A percentile compares a stretch with the other conserved stretches of the same genome.
These are phyloP conservation scores for Drosophila setifemur DNA, from an alignment of 1,140 invertebrate genomes.

Conservation along the genomic window DNA sequence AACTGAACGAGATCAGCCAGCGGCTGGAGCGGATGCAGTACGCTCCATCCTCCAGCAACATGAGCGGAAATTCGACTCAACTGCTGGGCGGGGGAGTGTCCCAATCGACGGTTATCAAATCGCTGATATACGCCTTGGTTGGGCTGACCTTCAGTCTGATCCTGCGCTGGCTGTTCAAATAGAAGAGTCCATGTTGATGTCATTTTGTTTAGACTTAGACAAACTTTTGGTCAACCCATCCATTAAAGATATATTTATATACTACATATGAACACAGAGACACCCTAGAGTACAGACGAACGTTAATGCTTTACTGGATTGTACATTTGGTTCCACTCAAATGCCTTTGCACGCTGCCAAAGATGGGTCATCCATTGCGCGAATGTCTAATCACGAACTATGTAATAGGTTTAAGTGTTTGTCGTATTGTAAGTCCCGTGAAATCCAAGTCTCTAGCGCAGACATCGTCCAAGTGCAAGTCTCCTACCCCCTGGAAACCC, in stretches of 20 bases:
- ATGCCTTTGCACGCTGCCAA: slow-evolving; percentile 42
- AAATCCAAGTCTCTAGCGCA: slow-evolving; percentile 8
- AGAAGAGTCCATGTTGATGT: slow-evolving; percentile 43
- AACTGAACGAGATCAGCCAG: slow-evolving; percentile 59
- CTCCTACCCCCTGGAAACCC: not conserved
- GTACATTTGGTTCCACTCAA: slow-evolving; percentile 50
- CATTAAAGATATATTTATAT: slow-evolving; percentile 34
- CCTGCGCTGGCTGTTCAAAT: slow-evolving; percentile 68
- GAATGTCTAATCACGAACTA: slow-evolving; percentile 26
- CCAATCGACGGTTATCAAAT: slow-evolving; percentile 49
- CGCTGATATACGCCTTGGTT: slow-evolving; percentile 55
- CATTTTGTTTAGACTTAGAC: slow-evolving; percentile 51
- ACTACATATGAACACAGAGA: not conserved
- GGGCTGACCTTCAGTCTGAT: slow-evolving; percentile 51
- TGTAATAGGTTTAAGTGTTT: slow-evolving; percentile 30
- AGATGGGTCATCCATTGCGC: not conserved
- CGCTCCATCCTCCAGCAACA: slow-evolving; percentile 32
- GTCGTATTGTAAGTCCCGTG: slow-evolving; percentile 14
- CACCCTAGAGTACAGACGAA: slow-evolving; percentile 20
- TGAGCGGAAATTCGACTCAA: slow-evolving; percentile 14
- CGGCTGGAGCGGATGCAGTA: slow-evolving; percentile 73
- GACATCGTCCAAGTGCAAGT: slow-evolving; percentile 26
- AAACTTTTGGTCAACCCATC: slow-evolving; percentile 54
- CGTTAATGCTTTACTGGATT: slow-evolving; percentile 39
- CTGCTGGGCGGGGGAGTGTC: slow-evolving; percentile 48